Base-by-base conservation (phyloP, 2,888 invertebrate species). In the Protophormia terraenovae region DNA sequence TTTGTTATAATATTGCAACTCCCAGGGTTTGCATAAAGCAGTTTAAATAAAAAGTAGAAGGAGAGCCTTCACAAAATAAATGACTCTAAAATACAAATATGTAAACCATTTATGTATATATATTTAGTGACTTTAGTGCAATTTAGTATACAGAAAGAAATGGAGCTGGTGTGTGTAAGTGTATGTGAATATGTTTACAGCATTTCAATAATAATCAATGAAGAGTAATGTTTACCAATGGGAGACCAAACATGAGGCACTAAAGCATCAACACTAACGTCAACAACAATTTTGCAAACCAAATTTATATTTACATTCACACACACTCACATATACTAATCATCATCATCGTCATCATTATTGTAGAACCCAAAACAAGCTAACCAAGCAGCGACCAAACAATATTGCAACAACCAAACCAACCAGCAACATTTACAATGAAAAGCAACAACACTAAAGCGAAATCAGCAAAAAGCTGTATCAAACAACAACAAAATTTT, bases 141-240 rank as follows among this genome's bases (percentile, higher is more conserved):
- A 47, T n/a, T n/a, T 10, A 24, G 53, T 55, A 12, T 58, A n/a
- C 16, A n/a, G n/a, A n/a, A n/a, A n/a, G n/a, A n/a, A n/a, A n/a
- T n/a, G n/a, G n/a, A n/a, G 60, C 16, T 47, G 19, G 32, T 8
- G 29, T 14, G 45, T 67, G 47, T 60, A 12, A 60, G 78, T 38
- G 55, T 22, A 60, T 50, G 53, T 12, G 45, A 41, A 66, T 77
- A 62, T 79, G 62, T 66, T 73, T 73, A 73, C 80, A 84, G 76
- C 84, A 76, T 80, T 85, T 85, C 85, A 85, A 85, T 85, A 85
- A 85, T 85, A 85, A 85, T 85, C 85, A 82, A 82, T 85, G 82
- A 78, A 82, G 82, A 85, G 82, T 82, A 78, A 82, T 79, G 82
- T 85, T 85, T 85, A 85, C 82, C 82, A 85, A 82, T 82, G 85